phyloP scores from a whole-genome alignment of 2,113 vertebrate species.

The Psittacula cyanocephala region DNA sequence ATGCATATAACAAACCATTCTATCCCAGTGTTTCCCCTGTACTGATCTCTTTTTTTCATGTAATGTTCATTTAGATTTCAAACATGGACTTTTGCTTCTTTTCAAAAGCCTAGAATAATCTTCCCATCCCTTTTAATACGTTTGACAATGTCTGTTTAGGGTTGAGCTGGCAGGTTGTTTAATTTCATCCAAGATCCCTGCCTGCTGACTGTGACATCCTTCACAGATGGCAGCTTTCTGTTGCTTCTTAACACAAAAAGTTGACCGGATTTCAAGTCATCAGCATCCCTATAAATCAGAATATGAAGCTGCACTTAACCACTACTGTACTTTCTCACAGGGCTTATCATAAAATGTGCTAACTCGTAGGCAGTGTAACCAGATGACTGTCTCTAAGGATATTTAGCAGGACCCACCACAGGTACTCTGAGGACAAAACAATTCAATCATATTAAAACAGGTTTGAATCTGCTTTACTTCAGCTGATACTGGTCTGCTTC shows the following conservation, averaged over 20 bases:
- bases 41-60: neutral
- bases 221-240: neutral
- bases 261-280: neutral
- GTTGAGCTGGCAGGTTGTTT: neutral
- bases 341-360: neutral
- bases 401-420: neutral
- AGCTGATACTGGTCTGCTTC: neutral
- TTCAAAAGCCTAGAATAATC: neutral
- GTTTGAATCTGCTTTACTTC: neutral
- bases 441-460: neutral
- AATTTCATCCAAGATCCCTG: neutral
- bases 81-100: neutral
- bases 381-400: neutral
- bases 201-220: neutral
- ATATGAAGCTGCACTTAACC: neutral
- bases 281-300: neutral
- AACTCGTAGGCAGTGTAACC: neutral
- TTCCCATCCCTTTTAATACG: neutral
- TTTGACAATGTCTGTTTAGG: neutral
- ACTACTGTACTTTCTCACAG: neutral
- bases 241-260: neutral
- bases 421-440: neutral
- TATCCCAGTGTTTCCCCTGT: neutral
- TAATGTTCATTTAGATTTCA: neutral
- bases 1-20: neutral